A percentile compares a stretch with the other conserved stretches of the same genome.
phyloP scores from a whole-genome alignment of 1,140 invertebrate genomes.

The Sogatella furcifera region DNA sequence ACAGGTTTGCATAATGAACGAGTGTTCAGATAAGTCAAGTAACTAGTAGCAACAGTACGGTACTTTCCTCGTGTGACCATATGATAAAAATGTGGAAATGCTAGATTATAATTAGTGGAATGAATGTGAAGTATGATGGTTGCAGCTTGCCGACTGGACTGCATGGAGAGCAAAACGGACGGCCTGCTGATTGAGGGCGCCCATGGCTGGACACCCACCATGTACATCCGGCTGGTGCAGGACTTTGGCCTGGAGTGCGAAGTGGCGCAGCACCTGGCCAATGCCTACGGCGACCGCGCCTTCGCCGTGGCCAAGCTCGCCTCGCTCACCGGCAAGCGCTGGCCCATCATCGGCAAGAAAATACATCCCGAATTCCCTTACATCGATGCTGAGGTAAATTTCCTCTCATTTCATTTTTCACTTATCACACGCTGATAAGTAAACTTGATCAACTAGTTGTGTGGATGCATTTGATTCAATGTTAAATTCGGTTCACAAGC shows the following conservation, averaged over 20 bases:
- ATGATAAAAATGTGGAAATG: too few relatives aligned
- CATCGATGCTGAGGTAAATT: conserved; percentile 89
- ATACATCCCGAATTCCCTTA: conserved; percentile 97
- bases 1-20: too few relatives aligned
- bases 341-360: conserved; percentile 92
- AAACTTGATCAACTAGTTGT: too few relatives aligned
- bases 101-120: too few relatives aligned
- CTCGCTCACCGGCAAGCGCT: conserved; percentile 87
- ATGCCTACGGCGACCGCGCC: conserved; percentile 95
- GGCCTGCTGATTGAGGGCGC: conserved; percentile 89
- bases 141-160: conserved; percentile 38
- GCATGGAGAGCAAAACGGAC: conserved; percentile 65
- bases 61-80: too few relatives aligned
- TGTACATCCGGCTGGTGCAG: conserved; percentile 95
- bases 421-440: too few relatives aligned
- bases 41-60: too few relatives aligned
- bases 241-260: conserved; percentile 81
- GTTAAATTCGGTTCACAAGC: too few relatives aligned
- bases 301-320: conserved; percentile 96
- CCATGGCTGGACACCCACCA: conserved; percentile 92
- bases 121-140: neutral
- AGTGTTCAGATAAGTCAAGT: too few relatives aligned
- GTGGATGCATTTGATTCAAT: too few relatives aligned
- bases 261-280: conserved; percentile 91
- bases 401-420: too few relatives aligned